These are phyloP conservation scores for Ferdinandea cuprea DNA, from an alignment of 2,888 invertebrate genomes.

Conservation along the genomic window DNA sequence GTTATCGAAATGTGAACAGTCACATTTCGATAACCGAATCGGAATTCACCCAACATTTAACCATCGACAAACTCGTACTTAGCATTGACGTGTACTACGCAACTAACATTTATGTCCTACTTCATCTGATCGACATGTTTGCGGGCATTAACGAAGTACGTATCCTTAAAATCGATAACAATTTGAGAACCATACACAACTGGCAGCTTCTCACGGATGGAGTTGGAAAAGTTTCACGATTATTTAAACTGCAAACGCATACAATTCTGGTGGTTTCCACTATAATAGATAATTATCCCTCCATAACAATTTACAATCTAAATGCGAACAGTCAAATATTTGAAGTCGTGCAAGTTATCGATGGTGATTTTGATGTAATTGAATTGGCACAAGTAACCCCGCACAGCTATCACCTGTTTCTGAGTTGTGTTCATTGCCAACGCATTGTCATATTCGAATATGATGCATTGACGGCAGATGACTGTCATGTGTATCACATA, in stretches of 20 bases:
- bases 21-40: conserved; percentile 77
- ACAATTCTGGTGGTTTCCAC: conserved; percentile 75
- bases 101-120: conserved; percentile 75
- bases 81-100: conserved; percentile 64
- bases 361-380: conserved; percentile 79
- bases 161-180: conserved; percentile 76
- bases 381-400: conserved; percentile 73
- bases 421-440: conserved; percentile 79
- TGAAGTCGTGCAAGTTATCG: conserved; percentile 78
- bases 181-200: conserved; percentile 76
- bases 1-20: conserved; percentile 75
- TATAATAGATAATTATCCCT: conserved; percentile 75
- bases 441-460: conserved; percentile 77
- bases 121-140: conserved; percentile 76
- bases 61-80: conserved; percentile 77
- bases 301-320: conserved; percentile 77
- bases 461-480: background rate
- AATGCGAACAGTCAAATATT: conserved; percentile 75
- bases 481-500: conserved; percentile 75
- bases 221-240: conserved; percentile 77
- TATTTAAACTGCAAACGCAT: conserved; percentile 68
- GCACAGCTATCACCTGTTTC: conserved; percentile 77
- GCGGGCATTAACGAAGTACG: conserved; percentile 78
- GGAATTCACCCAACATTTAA: conserved; percentile 76
- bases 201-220: conserved; percentile 79